These are phyloP conservation scores for Coturnix japonica DNA, from an alignment of 2,113 vertebrate genomes.

Conservation along the genomic window DNA sequence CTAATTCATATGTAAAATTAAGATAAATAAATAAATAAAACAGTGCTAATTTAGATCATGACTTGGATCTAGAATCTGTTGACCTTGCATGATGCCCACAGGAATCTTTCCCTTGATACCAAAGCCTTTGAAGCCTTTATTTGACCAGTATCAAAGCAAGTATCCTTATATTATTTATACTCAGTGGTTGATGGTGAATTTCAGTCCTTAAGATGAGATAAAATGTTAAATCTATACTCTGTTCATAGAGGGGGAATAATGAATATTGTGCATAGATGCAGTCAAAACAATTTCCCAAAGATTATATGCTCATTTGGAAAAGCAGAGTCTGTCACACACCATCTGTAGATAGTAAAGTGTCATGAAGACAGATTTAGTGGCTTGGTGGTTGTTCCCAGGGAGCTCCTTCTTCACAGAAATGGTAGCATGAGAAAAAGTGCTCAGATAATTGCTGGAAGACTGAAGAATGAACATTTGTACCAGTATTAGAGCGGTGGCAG, in stretches of 20 bases:
- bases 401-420: constrained; percentile 38
- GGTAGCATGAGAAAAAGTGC: constrained; percentile 41
- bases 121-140: not conserved
- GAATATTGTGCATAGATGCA: not conserved
- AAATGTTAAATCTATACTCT: not conserved
- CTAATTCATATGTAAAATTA: not conserved
- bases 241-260: not conserved
- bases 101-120: not conserved
- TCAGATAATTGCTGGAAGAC: constrained; percentile 31
- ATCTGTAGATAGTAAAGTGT: constrained; percentile 55
- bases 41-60: not conserved
- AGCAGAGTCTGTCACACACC: constrained; percentile 31
- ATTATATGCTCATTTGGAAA: constrained; percentile 29
- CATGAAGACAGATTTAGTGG: constrained; percentile 53
- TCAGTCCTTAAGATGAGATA: not conserved
- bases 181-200: not conserved
- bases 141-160: not conserved
- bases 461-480: constrained; percentile 44
- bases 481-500: constrained; percentile 3
- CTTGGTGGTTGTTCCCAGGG: constrained; percentile 27
- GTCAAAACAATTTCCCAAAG: constrained; percentile 28
- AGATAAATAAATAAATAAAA: not conserved
- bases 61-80: not conserved
- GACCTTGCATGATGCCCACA: not conserved
- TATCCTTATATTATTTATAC: not conserved